Evolutionary conservation across 92 coral and sea anemone genomes (phyloP).

Genomic region (Montipora capitata): DNA sequence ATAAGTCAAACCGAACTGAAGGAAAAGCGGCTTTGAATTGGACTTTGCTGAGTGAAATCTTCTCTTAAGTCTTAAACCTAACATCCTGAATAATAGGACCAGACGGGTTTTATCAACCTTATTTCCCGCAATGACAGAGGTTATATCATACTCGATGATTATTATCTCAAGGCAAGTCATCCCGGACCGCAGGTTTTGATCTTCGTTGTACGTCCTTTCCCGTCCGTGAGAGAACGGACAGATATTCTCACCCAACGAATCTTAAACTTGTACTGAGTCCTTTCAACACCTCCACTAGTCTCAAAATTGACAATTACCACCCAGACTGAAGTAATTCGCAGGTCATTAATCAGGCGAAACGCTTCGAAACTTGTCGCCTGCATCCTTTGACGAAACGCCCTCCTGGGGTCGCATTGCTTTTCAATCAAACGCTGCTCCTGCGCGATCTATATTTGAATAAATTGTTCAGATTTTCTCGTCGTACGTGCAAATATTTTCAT

Average conservation of each 20-base stretch:
- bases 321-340: constrained; percentile 58
- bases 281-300: constrained; percentile 42
- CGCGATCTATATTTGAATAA: constrained; percentile 2
- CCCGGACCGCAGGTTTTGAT: background rate
- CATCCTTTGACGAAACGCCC: constrained; percentile 7
- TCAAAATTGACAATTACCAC: constrained; percentile 54
- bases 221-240: constrained; percentile 22
- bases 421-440: background rate
- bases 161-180: constrained; percentile 1
- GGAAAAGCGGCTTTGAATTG: constrained; percentile 38
- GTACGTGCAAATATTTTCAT: constrained; percentile 36
- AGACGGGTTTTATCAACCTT: constrained; percentile 11
- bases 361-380: constrained; percentile 29
- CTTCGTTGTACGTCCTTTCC: background rate
- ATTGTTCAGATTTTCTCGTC: background rate
- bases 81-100: background rate
- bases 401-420: constrained; percentile 2
- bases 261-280: constrained; percentile 50
- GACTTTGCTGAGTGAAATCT: background rate
- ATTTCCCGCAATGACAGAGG: constrained; percentile 7
- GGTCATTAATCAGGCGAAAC: constrained; percentile 65
- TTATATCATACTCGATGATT: constrained; percentile 13
- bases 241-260: background rate
- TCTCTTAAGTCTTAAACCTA: constrained; percentile 6
- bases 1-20: constrained; percentile 23